Evolutionary conservation across 2,888 invertebrate species (phyloP), one percentile per base, ranked within the genome.

Genomic region (Euproctis similis): DNA sequence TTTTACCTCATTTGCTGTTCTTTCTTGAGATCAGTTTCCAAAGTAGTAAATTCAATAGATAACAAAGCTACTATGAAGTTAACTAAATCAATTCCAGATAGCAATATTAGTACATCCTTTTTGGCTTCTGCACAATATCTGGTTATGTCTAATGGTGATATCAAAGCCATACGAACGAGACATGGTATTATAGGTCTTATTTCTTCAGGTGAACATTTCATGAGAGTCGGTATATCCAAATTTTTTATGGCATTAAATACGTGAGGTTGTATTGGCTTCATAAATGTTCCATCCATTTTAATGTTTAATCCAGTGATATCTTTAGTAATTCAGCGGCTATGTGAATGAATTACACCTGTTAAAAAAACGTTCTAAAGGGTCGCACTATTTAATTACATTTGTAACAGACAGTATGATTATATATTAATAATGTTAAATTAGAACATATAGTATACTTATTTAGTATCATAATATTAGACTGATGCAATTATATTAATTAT

Each of bases 61-160:
- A 98, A 85, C 8, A 97, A 86, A 0, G 95, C 94, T 1, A 97
- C 96, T 45, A 98, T 94, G 30, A 95, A 94, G 71, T 98, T 98
- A 0, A 97, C 97, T 28, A 94, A 88, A 69, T 97, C 97, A 48
- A 96, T 94, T 4, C 95, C 95, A 1, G 96, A 94, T 0, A 97
- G 85, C 25, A 96, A 88, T n/a, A 94, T 93, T 2, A 97, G 80
- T 28, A 97, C 93, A 57, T 93, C 92, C 69, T 95, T 95, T 50
- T 95, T 90, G 17, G 92, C 91, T 52, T 92, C 92, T 22, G 92
- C 89, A 65, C 96, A 96, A 32, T 92, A 90, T 55, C 89, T 89
- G 0, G 95, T 94, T 21, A 91, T 90, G 62, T 97, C 97, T 29
- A 96, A 76, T 0, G 97, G 95, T 4, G 94, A 92, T 58, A 89